Percentiles rank a stretch among this genome's conserved stretches.
Evolutionary conservation across 2,113 vertebrate species (phyloP).

Genomic region (Myocastor coypus): DNA sequence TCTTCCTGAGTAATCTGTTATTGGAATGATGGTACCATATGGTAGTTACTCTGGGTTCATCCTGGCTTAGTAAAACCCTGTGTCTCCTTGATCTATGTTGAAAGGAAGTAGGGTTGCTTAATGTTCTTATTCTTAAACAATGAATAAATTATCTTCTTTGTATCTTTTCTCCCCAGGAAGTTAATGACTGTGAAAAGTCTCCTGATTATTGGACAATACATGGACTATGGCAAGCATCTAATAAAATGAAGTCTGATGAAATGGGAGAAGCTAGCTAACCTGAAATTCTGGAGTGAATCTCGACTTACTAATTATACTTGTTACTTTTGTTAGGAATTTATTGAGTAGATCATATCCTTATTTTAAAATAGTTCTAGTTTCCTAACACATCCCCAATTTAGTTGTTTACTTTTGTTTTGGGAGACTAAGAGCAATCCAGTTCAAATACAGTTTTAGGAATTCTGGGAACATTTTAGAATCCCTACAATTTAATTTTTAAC

Average conservation of each 20-base stretch:
- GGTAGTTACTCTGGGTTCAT: rapidly evolving
- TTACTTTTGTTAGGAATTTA: not conserved
- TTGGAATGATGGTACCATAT: too few relatives aligned
- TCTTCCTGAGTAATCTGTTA: rapidly evolving
- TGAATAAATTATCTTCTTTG: rapidly evolving
- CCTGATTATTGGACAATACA: slow-evolving; percentile 90
- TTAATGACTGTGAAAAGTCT: slow-evolving; percentile 81
- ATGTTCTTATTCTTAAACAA: not conserved
- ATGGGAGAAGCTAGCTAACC: rapidly evolving
- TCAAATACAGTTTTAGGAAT: not conserved
- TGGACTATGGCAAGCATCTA: slow-evolving; percentile 85
- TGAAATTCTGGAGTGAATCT: too few relatives aligned
- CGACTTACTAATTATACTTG: not conserved
- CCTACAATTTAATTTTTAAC: not conserved
- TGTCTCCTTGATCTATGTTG: rapidly evolving
- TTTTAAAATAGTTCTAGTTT: not conserved
- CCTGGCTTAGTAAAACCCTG: rapidly evolving
- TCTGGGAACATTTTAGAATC: not conserved
- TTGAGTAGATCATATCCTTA: not conserved
- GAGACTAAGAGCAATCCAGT: not conserved
- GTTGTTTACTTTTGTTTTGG: not conserved
- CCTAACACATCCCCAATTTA: not conserved
- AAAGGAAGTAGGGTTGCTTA: not conserved
- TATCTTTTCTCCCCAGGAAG: slow-evolving; percentile 79
- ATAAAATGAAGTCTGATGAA: rapidly evolving